Evolutionary conservation across 2,888 invertebrate species (phyloP), one percentile per base, ranked within the genome.

Genomic region (Nycteola revayana): DNA sequence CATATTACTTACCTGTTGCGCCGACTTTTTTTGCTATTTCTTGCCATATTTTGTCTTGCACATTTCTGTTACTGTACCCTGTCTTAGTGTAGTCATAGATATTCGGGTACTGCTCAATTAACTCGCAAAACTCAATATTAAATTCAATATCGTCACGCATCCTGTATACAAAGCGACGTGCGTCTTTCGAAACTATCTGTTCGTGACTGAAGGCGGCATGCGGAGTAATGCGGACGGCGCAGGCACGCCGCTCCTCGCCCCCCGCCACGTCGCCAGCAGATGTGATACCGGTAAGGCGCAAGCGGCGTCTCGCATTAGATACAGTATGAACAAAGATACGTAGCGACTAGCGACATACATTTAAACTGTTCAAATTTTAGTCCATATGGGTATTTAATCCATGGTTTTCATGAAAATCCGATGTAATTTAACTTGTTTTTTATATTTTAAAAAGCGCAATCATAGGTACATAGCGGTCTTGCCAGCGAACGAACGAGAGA

Each of bases 1-100:
- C 39, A 30, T 35, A 40, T 37, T 25, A 39, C 42, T 32, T 31
- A 39, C 39, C 39, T 25, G 39, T 14, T 41, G 11, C 44, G 23
- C 36, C 32, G 35, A 43, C 23, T 48, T 43, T 41, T 27, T 27
- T 28, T 42, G 32, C 42, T 33, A 45, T 45, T 40, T 35, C 40
- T 28, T 25, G 18, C 42, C 49, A 45, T 42, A 36, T 36, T 49
- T 49, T 40, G 24, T 49, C 45, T 37, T 40, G 49, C 21, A 42
- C 49, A 45, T 36, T 42, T 40, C 40, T 37, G 23, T 48, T 48
- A 40, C 42, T 37, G 32, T 47, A 42, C 28, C 29, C 35, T 27
- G 41, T 26, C 32, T 35, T 41, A 38, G 25, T 42, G 25, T 45
- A 41, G 29, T 45, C 41, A 28, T 42, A 47, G 23, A 47, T 22